phyloP scores from a whole-genome alignment of 2,888 invertebrate genomes.

The Coleophora deauratella region DNA sequence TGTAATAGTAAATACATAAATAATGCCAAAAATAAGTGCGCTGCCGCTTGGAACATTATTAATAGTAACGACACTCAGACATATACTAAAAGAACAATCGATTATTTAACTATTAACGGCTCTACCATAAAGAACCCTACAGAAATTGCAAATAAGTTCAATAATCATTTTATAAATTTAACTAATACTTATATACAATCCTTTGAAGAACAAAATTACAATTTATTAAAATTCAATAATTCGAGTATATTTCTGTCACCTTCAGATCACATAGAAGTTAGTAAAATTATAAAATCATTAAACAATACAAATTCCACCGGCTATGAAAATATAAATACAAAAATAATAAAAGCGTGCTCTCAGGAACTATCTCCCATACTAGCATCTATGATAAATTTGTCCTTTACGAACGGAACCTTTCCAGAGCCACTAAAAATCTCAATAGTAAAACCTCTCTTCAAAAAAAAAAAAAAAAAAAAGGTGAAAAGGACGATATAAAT shows the following conservation, averaged over 20 bases:
- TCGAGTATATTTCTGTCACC: background rate
- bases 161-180: background rate
- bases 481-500: background rate
- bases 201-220: background rate
- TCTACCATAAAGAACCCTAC: background rate
- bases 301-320: background rate
- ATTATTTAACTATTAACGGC: background rate
- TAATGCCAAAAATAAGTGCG: too few relatives aligned
- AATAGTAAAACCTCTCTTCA: too few relatives aligned
- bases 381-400: conserved; percentile 8
- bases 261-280: background rate
- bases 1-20: too few relatives aligned
- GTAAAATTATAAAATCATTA: too few relatives aligned
- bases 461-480: background rate
- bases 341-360: too few relatives aligned
- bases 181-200: background rate
- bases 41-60: background rate
- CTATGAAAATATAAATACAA: background rate
- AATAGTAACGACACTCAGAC: background rate
- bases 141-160: background rate
- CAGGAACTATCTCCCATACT: background rate
- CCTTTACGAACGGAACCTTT: conserved; percentile 4
- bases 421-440: background rate
- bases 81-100: background rate
- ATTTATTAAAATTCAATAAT: background rate